Evolutionary conservation across 2,113 vertebrate genomes (phyloP), one percentile per base, ranked within the genome.

Genomic region (Perccottus glenii): DNA sequence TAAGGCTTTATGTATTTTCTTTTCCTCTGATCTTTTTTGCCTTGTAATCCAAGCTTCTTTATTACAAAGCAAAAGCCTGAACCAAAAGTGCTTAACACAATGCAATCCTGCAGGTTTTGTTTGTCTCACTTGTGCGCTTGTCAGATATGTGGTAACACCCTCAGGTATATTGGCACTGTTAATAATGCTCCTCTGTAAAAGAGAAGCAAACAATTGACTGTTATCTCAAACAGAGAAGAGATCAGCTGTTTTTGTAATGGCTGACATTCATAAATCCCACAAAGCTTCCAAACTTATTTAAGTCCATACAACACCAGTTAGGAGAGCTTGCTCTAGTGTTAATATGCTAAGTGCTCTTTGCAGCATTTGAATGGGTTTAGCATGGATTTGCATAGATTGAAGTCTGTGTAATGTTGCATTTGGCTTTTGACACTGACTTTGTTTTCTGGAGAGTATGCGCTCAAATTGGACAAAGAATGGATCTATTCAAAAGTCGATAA

Each of bases 1-100:
- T 48, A 78, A 70, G 73, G 75, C 75, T 61, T 44, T 64, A 46
- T 61, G 15, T n/a, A 27, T 71, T 57, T 63, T 71, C 80, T 65
- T 27, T 27, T 27, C 19, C 36, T 43, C 68, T 43, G 27, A 52
- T 69, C 64, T 60, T 70, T 60, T 75, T 55, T n/a, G 51, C 40
- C 44, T 78, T 76, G 38, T 73, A 78, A 81, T 77, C 65, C 42
- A 12, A 4, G 8, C 64, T 38, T 19, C 36, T 45, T 66, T 60
- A 70, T 47, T 53, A 68, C 60, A 51, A 63, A n/a, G 10, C 58
- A 27, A 53, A 43, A 12, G 45, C 60, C 52, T 60, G 59, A 33
- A 14, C 60, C 66, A 70, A 43, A 63, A 82, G 67, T 56, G 42
- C 42, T 51, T 33, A 51, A 70, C 9, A 43, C 59, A 67, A 72